phyloP scores from a whole-genome alignment of 2,888 invertebrate genomes.

The Melanophora roralis region DNA sequence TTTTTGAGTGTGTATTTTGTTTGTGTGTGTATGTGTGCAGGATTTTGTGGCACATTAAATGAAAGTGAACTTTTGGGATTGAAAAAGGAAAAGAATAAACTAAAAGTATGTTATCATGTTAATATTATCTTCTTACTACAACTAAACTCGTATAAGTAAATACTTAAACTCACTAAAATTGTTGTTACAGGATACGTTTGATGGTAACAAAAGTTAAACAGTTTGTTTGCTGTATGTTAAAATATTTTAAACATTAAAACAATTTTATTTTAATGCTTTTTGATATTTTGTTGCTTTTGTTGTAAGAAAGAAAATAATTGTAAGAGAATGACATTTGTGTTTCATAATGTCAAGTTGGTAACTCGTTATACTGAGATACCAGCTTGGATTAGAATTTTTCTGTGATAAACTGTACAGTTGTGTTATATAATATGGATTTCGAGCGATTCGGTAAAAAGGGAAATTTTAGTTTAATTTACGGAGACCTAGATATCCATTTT shows the following conservation, averaged over 20 bases:
- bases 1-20: slow-evolving; percentile 1
- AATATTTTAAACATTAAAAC: slow-evolving; percentile 11
- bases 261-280: no score
- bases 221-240: slow-evolving; percentile 27
- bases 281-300: no score
- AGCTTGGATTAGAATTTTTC: no score
- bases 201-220: slow-evolving; percentile 27
- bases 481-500: no score
- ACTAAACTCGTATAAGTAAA: neutral
- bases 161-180: neutral
- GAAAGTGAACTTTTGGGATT: slow-evolving; percentile 61
- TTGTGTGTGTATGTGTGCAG: neutral
- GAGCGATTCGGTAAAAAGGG: no score
- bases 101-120: slow-evolving; percentile 29
- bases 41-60: slow-evolving; percentile 59
- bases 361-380: no score
- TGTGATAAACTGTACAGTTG: no score
- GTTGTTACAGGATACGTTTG: neutral
- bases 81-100: slow-evolving; percentile 21
- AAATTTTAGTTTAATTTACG: no score
- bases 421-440: no score
- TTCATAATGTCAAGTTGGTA: no score
- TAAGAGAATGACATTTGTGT: no score
- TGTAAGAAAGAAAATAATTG: no score
- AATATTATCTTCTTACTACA: neutral